A percentile compares a stretch with the other conserved stretches of the same genome.
These are phyloP conservation scores for Hydra vulgaris DNA, from an alignment of 30 jellyfish, hydroid and myxozoan genomes.

Conservation along the genomic window DNA sequence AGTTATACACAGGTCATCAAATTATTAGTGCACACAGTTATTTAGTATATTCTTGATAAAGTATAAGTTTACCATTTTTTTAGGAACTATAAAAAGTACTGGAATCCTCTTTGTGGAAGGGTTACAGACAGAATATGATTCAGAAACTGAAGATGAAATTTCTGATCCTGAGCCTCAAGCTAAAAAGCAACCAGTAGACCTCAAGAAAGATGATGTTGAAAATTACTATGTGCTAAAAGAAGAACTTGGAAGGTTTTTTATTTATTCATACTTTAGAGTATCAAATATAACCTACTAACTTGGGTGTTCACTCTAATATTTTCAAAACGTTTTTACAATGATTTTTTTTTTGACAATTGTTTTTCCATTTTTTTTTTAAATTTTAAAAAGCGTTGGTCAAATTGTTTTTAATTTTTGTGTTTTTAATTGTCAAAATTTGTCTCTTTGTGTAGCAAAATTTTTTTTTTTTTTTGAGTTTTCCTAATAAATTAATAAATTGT, in stretches of 20 bases:
- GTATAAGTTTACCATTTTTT: too few species aligned
- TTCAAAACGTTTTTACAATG: not conserved
- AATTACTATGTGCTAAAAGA: constrained; percentile 69
- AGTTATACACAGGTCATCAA: too few species aligned
- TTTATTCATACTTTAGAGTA: too few species aligned
- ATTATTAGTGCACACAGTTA: too few species aligned
- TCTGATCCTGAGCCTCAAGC: constrained; percentile 98
- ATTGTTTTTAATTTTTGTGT: too few species aligned
- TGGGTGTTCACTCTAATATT: not conserved
- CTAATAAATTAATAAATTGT: too few species aligned
- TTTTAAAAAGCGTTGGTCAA: too few species aligned
- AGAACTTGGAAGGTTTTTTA: constrained; percentile 82
- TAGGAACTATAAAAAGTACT: constrained; percentile 73
- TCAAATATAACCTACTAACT: not conserved
- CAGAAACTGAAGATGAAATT: constrained; percentile 98
- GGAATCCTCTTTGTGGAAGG: constrained; percentile 95
- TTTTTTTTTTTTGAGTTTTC: too few species aligned
- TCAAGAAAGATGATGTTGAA: constrained; percentile 78
- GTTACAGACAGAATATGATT: constrained; percentile 90
- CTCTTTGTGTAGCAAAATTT: too few species aligned
- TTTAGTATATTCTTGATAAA: not conserved
- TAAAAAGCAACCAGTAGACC: constrained; percentile 43
- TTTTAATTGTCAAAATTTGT: too few species aligned
- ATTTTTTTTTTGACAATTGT: not conserved
- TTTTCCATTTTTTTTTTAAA: too few species aligned